Base-by-base conservation (phyloP, 1,140 invertebrate genomes). In the Lasaia peninsularis region DNA sequence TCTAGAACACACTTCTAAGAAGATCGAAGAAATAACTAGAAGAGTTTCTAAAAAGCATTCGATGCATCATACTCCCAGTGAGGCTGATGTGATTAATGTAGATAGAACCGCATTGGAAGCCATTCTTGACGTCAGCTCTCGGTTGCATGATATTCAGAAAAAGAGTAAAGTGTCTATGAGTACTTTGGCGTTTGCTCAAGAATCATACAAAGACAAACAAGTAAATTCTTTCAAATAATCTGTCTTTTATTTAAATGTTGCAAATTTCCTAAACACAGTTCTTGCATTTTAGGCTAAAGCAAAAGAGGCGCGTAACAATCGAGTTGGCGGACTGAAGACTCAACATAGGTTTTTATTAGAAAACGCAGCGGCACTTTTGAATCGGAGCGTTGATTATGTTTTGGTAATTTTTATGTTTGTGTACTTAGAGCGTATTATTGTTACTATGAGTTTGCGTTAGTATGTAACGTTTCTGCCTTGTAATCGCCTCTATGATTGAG, bases 311-410 rank as follows among this genome's bases (percentile, higher is more conserved):
- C 81, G 92, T 44, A 86, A 81, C 37, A 71, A 73, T 21, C 83
- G 93, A 60, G 73, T 89, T 63, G 78, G 76, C 53, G 75, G 71
- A 20, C 59, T 94, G 9, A 91, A 89, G 69, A 80, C 90, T 6
- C 91, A 91, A 16, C 92, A 93, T 65, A 89, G 90, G 58, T 92
- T 92, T 71, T 74, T 95, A 10, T 80, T 94, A 35, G 93, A 94
- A 64, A 90, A 92, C 56, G 91, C 90, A 31, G 91, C 92, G n/a
- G 80, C 89, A 14, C 89, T 91, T 64, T 78, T 92, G 48, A 90
- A 92, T 63, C 78, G 90, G 37, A 85, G 92, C 2, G 63, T 80
- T 14, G 90, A 91, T 31, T 89, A 91, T 58, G 80, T 94, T 0
- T 83, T 94, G 71, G 93, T 88, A 77, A 81, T 69, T 48, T 48